Base-by-base conservation (phyloP, 2,888 invertebrate genomes). In the Meteorus cinctellus region DNA sequence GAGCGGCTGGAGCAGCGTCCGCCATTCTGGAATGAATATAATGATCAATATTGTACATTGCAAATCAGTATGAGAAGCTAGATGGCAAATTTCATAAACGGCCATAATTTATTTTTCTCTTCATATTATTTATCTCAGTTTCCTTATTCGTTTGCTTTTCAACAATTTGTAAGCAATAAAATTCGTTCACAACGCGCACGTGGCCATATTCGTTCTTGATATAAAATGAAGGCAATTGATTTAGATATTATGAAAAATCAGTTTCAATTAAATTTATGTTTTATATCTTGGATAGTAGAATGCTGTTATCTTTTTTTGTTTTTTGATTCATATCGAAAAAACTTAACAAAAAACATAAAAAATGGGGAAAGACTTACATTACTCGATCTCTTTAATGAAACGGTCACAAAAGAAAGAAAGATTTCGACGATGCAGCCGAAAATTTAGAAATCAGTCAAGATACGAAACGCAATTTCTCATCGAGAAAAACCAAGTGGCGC, bases 1-100 rank as follows among this genome's bases (percentile, higher is more conserved):
- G 95, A 91, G 94, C 94, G 96, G 97, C 97, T 95, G 97, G 96
- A 96, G 97, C 97, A 93, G 96, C 95, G 96, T 98, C 98, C 96
- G 98, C 98, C 98, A 98, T 98, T 93, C 95, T 95, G 84, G 65
- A 5, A 71, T 16, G 71, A 34, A 62, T 4, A 66, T 63, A 55
- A 62, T 67, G 16, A 62, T 29, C 59, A 29, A 12, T 41, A 41
- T 41, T 41, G 34, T 6, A 34, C 2, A 41, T 8, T 2, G 1
- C 0, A 12, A 6, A 12, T 41, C 12, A 8, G 8, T 6, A 41
- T 41, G 12, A 5, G 8, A 8, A 41, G 12, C 12, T 12, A 41
- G 41, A 12, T 12, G 41, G 6, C 12, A 12, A 6, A 41, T 41
- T 41, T 5, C 12, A 12, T 8, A 2, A 12, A 41, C 6, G 41